These are phyloP conservation scores for Willisornis vidua DNA, from an alignment of 2,113 vertebrate genomes.

Conservation along the genomic window DNA sequence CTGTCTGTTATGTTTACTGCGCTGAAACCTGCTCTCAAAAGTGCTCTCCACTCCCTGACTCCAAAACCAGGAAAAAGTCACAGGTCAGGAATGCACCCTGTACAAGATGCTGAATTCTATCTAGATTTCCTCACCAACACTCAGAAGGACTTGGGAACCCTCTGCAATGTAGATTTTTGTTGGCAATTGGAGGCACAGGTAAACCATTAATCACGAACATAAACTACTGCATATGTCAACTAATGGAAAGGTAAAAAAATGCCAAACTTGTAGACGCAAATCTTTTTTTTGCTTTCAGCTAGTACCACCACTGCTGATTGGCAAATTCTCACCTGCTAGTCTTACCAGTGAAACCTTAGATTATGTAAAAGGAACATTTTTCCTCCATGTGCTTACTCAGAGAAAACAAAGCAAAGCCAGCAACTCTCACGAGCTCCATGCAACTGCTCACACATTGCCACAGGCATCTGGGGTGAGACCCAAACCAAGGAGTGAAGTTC, in stretches of 20 bases:
- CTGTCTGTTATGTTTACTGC: background rate
- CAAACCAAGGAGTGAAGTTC: background rate
- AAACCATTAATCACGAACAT: constrained; percentile 48
- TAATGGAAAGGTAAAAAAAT: background rate
- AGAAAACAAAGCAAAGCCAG: background rate
- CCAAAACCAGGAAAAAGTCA: constrained; percentile 20
- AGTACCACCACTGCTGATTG: background rate
- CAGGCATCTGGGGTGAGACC: background rate
- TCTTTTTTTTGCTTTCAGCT: background rate
- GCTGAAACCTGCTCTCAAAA: background rate
- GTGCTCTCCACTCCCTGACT: background rate
- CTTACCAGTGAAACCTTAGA: background rate
- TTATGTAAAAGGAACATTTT: background rate
- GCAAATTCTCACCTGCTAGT: background rate
- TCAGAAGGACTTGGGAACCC: constrained; percentile 26
- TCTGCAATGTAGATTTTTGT: constrained; percentile 16
- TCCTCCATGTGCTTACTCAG: background rate
- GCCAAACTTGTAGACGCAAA: background rate
- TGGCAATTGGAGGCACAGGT: constrained; percentile 38
- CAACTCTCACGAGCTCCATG: fast-evolving
- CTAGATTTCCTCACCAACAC: constrained; percentile 18
- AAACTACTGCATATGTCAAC: background rate
- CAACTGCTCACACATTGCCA: background rate
- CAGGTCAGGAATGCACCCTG: background rate
- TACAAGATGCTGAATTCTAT: constrained; percentile 23